Percentiles rank a stretch among this genome's conserved stretches.
Evolutionary conservation across 2,113 vertebrate species (phyloP).

Genomic region (Spilogale gracilis): DNA sequence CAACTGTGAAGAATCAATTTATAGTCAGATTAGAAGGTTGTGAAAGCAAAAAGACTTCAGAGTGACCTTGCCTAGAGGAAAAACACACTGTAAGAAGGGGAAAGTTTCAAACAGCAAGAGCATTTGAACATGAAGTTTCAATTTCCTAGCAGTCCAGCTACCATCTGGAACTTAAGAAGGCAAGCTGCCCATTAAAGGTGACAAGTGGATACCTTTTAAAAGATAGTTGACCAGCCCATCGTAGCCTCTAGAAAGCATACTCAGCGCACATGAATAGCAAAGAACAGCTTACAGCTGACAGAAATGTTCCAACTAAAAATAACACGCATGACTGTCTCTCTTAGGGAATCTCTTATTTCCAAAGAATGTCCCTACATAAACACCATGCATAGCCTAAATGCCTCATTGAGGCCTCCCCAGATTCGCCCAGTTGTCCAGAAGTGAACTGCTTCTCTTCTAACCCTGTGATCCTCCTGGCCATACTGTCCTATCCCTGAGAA

Average conservation of each 20-base stretch:
- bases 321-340: not conserved
- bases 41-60: conserved; percentile 59
- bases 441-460: conserved; percentile 33
- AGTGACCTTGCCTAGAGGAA: conserved; percentile 68
- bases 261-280: conserved; percentile 37
- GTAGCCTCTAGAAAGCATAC: conserved; percentile 17
- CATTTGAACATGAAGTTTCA: conserved; percentile 66
- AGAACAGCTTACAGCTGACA: conserved; percentile 69
- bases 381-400: conserved; percentile 5
- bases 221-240: conserved; percentile 9
- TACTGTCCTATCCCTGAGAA: not conserved
- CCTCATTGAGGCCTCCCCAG: conserved; percentile 29
- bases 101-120: conserved; percentile 51
- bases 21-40: conserved; percentile 54
- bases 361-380: conserved; percentile 41
- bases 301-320: conserved; percentile 72
- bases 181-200: conserved; percentile 57
- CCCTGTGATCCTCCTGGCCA: not conserved
- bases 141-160: conserved; percentile 61
- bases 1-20: conserved; percentile 63
- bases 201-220: conserved; percentile 64
- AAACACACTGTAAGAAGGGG: conserved; percentile 32
- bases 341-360: conserved; percentile 61
- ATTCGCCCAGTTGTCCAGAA: conserved; percentile 24
- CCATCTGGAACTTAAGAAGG: conserved; percentile 68